Percentiles rank a stretch among this genome's conserved stretches.
These are phyloP conservation scores for Coracias cyanogaster DNA, from an alignment of 2,797 vertebrate genomes.

Conservation along the genomic window DNA sequence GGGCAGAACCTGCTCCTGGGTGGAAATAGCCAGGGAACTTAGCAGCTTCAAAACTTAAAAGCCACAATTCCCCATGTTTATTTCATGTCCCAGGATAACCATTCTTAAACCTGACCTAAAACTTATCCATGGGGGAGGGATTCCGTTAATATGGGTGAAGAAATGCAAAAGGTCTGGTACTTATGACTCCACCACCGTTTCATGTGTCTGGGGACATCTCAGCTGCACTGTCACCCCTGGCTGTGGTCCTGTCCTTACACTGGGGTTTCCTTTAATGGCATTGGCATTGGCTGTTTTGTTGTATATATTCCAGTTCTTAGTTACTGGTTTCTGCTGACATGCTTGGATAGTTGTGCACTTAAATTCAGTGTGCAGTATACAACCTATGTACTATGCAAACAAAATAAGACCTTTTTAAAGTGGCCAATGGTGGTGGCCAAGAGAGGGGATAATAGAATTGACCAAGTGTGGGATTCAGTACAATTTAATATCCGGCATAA, in stretches of 20 bases:
- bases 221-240: background rate
- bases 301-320: background rate
- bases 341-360: background rate
- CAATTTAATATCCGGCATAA: slow-evolving; percentile 5
- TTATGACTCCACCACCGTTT: background rate
- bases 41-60: background rate
- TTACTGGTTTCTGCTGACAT: background rate
- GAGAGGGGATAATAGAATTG: background rate
- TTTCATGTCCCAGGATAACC: background rate
- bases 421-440: background rate
- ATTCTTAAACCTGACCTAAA: background rate
- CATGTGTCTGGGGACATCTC: background rate
- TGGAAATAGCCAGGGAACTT: background rate
- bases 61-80: fast-evolving
- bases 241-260: background rate
- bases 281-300: background rate
- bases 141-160: background rate
- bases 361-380: background rate
- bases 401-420: background rate
- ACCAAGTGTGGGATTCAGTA: background rate
- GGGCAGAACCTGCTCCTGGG: background rate
- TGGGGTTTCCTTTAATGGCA: background rate
- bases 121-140: background rate
- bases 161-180: background rate
- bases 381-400: background rate